Evolutionary conservation across 2,888 invertebrate species (phyloP).

Genomic region (Epirrita christyi): DNA sequence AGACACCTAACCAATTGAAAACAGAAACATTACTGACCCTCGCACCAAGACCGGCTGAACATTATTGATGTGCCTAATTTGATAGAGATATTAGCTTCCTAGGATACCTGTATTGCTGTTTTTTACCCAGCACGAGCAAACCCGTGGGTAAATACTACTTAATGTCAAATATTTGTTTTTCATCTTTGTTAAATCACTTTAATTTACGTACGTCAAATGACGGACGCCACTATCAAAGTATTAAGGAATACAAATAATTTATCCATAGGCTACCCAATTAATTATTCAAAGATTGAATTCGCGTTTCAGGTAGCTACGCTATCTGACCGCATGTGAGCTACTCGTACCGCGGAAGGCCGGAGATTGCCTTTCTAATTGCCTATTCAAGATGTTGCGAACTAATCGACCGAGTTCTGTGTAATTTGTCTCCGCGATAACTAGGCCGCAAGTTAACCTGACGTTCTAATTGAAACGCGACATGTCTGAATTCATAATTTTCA

Average conservation of each 20-base stretch:
- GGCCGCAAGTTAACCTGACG: conserved; percentile 31
- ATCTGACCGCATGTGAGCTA: conserved; percentile 51
- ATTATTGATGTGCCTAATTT: too few relatives aligned
- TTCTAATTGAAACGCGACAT: conserved; percentile 15
- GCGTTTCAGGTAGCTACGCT: conserved; percentile 60
- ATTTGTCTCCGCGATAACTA: conserved; percentile 51
- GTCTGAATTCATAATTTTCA: conserved; percentile 3
- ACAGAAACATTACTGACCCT: too few relatives aligned
- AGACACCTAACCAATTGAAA: too few relatives aligned
- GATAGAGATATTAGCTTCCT: too few relatives aligned
- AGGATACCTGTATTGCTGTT: too few relatives aligned
- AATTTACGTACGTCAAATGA: too few relatives aligned
- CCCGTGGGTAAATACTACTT: too few relatives aligned
- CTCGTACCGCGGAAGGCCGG: conserved; percentile 47
- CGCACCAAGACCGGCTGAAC: too few relatives aligned
- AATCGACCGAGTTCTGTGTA: conserved; percentile 39
- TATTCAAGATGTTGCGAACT: conserved; percentile 36
- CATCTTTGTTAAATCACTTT: too few relatives aligned
- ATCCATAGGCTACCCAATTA: background rate
- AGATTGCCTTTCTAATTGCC: conserved; percentile 66
- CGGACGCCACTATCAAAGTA: too few relatives aligned
- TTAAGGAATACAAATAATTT: background rate
- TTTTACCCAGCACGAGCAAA: too few relatives aligned
- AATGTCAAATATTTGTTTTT: too few relatives aligned
- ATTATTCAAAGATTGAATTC: conserved; percentile 51